Conservation (phyloP, 2,113 vertebrate genomes). For the Aramus guarauna region DNA sequence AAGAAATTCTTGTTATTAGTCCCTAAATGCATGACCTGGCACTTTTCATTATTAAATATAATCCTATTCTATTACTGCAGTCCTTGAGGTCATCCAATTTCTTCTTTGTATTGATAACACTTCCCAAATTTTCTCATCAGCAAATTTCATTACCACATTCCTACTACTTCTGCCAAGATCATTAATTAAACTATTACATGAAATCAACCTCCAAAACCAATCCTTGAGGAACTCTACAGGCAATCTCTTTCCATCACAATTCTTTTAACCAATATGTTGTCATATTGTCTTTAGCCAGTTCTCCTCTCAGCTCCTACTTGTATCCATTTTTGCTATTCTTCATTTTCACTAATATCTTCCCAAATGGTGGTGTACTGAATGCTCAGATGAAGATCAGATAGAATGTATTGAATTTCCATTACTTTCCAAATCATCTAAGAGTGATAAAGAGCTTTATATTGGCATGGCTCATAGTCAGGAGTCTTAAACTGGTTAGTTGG, state of each 20-base stretch:
- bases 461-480: not conserved
- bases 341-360: not conserved
- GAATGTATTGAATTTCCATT: not conserved
- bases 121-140: slow-evolving; percentile 10
- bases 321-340: not conserved
- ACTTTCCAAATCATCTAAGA: not conserved
- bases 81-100: slow-evolving; percentile 22
- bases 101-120: not conserved
- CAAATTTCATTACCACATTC: slow-evolving; percentile 9
- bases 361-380: not conserved
- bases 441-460: not conserved
- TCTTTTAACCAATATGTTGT: not conserved
- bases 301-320: not conserved
- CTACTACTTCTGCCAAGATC: slow-evolving; percentile 12
- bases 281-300: not conserved
- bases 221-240: not conserved
- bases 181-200: not conserved
- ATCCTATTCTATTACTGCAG: not conserved
- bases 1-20: not conserved
- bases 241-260: not conserved
- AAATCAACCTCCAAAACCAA: not conserved
- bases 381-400: not conserved
- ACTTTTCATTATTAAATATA: slow-evolving; percentile 19
- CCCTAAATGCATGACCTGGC: not conserved
- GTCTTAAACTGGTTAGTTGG: not conserved